Evolutionary conservation across 1,140 invertebrate genomes (phyloP), one percentile per base, ranked within the genome.

Genomic region (Battus philenor): DNA sequence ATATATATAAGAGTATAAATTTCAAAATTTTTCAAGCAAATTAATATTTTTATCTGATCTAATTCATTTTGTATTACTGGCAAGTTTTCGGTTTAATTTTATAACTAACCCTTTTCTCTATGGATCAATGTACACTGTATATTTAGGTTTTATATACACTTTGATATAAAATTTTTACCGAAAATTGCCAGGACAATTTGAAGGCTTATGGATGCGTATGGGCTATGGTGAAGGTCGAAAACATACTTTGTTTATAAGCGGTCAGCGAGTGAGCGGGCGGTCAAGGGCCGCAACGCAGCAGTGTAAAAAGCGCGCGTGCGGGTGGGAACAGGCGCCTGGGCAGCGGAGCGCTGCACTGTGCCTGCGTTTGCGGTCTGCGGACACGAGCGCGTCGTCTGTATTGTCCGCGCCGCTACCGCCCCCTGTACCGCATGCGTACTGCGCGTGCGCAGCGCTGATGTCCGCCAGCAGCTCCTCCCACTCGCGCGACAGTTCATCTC

Each of bases 381-480:
- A 30, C 39, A 49, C 52, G 39, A 47, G 45, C 47, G 44, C 44
- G 20, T 31, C 30, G 10, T 31, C 30, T 0, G 15, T 41, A 48
- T 16, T 47, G 48, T 33, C 32, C 38, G 34, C 26, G 11, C 43
- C 27, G 27, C 56, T 7, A 32, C 53, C 30, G 32, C 47, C 27
- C 33, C 62, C 59, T 32, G 44, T 52, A 33, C 66, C 67, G 41
- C 52, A 54, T 47, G 64, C 67, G 56, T 68, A 67, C 38, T 62
- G 61, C 33, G 62, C 64, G 64, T 84, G 81, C 59, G 83, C 84
- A 51, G 77, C 78, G 57, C 75, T 79, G 44, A 87, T 75, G 55
- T 85, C 86, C 12, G 68, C 70, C 64, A 87, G 68, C 56, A 88
- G 66, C 68, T 88, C 80, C 65, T 88, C 87, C 68, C 83, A 87